Evolutionary conservation across 2,888 invertebrate species (phyloP).

Genomic region (Bruchidius siliquastri): DNA sequence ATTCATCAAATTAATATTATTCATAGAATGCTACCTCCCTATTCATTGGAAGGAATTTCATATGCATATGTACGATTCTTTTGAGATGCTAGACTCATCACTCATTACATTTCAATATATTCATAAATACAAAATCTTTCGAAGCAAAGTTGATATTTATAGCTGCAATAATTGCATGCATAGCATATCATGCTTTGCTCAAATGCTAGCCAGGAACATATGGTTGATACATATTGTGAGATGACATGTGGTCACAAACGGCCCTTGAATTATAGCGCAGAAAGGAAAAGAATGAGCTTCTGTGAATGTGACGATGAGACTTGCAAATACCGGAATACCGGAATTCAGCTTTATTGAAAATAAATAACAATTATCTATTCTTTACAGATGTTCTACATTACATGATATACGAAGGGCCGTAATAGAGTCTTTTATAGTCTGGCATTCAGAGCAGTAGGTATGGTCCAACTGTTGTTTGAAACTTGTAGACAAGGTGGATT

Average conservation of each 20-base stretch:
- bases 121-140: background rate
- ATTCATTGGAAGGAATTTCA: background rate
- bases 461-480: too few species aligned
- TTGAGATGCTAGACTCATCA: background rate
- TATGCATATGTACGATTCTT: background rate
- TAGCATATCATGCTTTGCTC: background rate
- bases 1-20: background rate
- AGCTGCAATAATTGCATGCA: background rate
- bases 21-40: background rate
- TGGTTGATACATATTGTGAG: background rate
- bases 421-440: too few species aligned
- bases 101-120: background rate
- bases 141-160: background rate
- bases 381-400: too few species aligned
- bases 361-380: background rate
- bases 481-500: too few species aligned
- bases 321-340: background rate
- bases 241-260: background rate
- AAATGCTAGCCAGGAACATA: background rate
- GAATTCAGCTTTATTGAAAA: background rate
- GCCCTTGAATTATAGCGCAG: background rate
- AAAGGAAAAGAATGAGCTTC: background rate
- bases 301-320: background rate
- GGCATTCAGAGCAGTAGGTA: too few species aligned
- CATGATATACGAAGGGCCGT: too few species aligned